Evolutionary conservation across 2,888 invertebrate genomes (phyloP), one percentile per base, ranked within the genome.

Genomic region (Dione vanillae): DNA sequence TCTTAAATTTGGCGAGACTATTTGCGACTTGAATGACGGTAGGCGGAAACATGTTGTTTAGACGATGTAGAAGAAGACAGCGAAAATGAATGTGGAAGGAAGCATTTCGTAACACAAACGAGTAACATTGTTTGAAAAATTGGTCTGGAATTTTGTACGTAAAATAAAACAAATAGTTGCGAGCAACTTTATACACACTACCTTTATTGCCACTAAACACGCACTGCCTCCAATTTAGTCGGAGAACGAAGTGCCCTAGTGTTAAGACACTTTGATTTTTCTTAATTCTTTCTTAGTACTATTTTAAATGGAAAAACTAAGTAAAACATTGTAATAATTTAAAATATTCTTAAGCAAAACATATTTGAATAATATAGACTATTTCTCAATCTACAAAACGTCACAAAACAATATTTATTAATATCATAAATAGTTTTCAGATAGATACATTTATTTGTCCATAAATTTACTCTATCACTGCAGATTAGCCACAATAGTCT

Each of bases 391-490:
- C 16, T 16, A 37, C 16, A 43, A 67, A 37, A 59, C 12, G 45
- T 67, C 51, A 61, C n/a, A 54, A n/a, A 40, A 27, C 43, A 51
- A 51, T 47, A 64, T 16, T 70, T 68, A 73, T 71, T 66, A 68
- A 65, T 66, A 45, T 65, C 19, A 52, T 66, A 56, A 71, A 71
- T 66, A 61, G 56, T 61, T 68, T 58, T 56, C 65, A 68, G 68
- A 54, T 66, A 66, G 65, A 67, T 70, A 73, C 70, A 75, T 75
- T 75, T 71, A 71, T 74, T 69, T 74, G 74, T 58, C 69, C 73
- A 74, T 76, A 74, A 76, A 74, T 76, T 68, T 69, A 41, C 71
- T 70, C 72, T 76, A 76, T 76, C 75, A 62, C 69, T 43, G 66
- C 69, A 74, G 70, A 67, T 71, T 74, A 73, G 69, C 71, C 71